phyloP scores from a whole-genome alignment of 2,888 invertebrate genomes.

The Lasioglossum villosulum region DNA sequence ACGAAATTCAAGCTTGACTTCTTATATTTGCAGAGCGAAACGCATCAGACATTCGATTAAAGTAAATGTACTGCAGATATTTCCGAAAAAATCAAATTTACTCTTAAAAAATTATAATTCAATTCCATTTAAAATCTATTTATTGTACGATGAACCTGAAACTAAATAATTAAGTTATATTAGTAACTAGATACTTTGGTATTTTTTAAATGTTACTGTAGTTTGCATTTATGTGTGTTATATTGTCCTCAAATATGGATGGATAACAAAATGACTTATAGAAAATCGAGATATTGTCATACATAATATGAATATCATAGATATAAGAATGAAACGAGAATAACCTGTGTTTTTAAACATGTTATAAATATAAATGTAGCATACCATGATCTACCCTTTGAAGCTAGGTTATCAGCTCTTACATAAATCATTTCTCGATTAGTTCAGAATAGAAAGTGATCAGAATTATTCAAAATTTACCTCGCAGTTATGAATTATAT shows the following conservation, averaged over 20 bases:
- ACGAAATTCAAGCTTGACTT: background rate
- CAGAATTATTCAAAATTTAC: background rate
- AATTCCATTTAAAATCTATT: background rate
- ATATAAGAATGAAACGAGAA: no score
- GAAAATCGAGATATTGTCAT: no score
- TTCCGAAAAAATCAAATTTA: background rate
- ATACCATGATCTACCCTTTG: background rate
- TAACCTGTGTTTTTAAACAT: background rate
- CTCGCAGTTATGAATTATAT: background rate
- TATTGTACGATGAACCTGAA: background rate
- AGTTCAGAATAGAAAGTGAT: background rate
- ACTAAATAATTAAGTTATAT: no score
- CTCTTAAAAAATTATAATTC: background rate
- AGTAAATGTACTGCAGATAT: background rate
- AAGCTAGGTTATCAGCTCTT: background rate
- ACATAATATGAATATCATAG: no score
- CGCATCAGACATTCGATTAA: background rate
- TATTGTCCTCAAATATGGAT: no score
- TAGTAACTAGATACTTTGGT: background rate
- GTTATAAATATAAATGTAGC: background rate
- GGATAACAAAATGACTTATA: no score
- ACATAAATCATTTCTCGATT: background rate
- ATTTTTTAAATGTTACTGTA: background rate
- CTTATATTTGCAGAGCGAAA: constrained; percentile 1
- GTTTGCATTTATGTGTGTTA: background rate